A percentile compares a stretch with the other conserved stretches of the same genome.
These are phyloP conservation scores for Artemia franciscana DNA, from an alignment of 1,140 invertebrate species.

Conservation along the genomic window DNA sequence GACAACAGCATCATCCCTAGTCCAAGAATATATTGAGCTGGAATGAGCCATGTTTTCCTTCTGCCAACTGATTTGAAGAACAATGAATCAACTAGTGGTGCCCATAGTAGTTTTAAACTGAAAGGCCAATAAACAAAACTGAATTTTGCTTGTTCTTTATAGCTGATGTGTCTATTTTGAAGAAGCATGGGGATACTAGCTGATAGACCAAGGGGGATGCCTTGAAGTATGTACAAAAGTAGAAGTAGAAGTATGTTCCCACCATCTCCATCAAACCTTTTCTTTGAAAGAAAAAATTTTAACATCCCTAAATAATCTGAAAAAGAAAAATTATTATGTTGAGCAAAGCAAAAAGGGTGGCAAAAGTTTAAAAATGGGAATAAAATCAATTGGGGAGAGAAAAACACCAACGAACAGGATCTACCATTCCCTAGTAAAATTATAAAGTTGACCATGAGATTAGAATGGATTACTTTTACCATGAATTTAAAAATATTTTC, in stretches of 20 bases:
- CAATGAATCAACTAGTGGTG: conserved; percentile 83
- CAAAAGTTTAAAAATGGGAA: too few relatives aligned
- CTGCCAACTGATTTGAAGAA: conserved; percentile 61
- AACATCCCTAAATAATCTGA: too few relatives aligned
- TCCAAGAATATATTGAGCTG: conserved; percentile 57
- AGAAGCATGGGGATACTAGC: conserved; percentile 85
- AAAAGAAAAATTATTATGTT: too few relatives aligned
- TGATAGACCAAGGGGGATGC: conserved; percentile 79
- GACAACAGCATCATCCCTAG: conserved; percentile 65
- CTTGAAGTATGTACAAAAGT: conserved; percentile 83
- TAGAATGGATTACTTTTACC: too few relatives aligned
- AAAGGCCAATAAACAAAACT: conserved; percentile 97
- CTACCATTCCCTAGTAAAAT: too few relatives aligned
- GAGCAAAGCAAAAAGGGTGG: too few relatives aligned
- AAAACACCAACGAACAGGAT: too few relatives aligned
- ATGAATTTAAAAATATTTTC: too few relatives aligned
- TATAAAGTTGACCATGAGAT: too few relatives aligned
- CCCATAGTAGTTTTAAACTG: conserved; percentile 90
- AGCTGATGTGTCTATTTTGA: conserved; percentile 67
- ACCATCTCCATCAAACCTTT: conserved; percentile 9
- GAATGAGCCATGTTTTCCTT: conserved; percentile 90
- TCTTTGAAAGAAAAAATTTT: too few relatives aligned
- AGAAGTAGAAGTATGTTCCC: conserved; percentile 49
- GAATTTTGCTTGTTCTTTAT: conserved; percentile 88
- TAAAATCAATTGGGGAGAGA: too few relatives aligned